Base-by-base conservation (phyloP, 2,888 invertebrate genomes). In the Scaptomyza parva region DNA sequence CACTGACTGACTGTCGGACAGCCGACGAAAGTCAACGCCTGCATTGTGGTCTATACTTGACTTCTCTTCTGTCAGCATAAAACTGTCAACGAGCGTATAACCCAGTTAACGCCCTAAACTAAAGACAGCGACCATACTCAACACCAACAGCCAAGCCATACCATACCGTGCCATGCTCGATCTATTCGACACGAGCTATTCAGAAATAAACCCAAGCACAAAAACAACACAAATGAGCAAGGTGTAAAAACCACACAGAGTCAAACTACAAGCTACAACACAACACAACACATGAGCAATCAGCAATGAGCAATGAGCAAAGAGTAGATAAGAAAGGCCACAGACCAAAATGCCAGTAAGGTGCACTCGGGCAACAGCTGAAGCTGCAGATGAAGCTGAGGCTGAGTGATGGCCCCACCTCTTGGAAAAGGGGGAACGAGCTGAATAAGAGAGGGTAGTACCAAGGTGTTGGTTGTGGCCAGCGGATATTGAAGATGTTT, bases 31-130 rank as follows among this genome's bases (percentile, higher is more conserved):
- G 70, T 75, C 80, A 57, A 62, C 68, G 66, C 72, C 71, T 74
- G 66, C 70, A 69, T 65, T 57, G 60, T 57, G 48, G 65, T 63
- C 41, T 47, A 54, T 54, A 30, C 35, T 41, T 62, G 69, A 67
- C 51, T 59, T 62, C 51, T 54, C 60, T 66, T 45, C 58, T 43
- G 51, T 59, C 61, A 76, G 70, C 86, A 86, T 81, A 75, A 77
- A 81, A 84, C 81, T 86, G 83, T 84, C 84, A 86, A 84, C 78
- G 70, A 77, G 75, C 71, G 69, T 80, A 86, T 83, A 84, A 86
- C 83, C 83, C 82, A 86, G 86, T 84, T 84, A 78, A 76, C 81
- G 86, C 83, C 86, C 83, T 86, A 74, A 71, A 45, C 68, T 70
- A 63, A 72, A 73, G 67, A 66, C 70, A 43, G 22, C 55, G 18